Conservation (phyloP, 2,797 vertebrate genomes). For the Denticeps clupeoides region DNA sequence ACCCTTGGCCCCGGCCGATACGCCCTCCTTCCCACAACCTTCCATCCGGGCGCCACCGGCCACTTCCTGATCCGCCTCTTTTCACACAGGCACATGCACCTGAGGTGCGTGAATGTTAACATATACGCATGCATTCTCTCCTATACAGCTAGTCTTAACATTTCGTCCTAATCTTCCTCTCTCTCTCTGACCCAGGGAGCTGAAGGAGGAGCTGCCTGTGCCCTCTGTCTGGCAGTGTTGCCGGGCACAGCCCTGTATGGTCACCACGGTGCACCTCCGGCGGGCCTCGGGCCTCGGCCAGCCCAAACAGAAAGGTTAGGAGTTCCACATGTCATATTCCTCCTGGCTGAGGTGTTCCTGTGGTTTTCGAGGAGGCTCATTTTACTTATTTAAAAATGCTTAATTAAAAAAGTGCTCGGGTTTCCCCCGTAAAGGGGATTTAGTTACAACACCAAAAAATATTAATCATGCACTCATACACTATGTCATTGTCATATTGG, state of each 20-base stretch:
- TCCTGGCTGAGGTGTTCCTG: too few relatives aligned
- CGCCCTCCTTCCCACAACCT: slow-evolving; percentile 66
- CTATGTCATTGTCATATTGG: too few relatives aligned
- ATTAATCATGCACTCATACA: too few relatives aligned
- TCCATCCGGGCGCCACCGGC: slow-evolving; percentile 53
- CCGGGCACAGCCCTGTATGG: slow-evolving; percentile 44
- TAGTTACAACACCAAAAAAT: too few relatives aligned
- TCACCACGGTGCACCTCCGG: slow-evolving; percentile 62
- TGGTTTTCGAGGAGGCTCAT: too few relatives aligned
- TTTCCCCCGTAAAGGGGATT: too few relatives aligned
- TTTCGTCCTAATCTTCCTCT: background rate
- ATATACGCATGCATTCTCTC: background rate
- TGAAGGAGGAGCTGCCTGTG: slow-evolving; percentile 51
- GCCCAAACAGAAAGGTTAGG: slow-evolving; percentile 48
- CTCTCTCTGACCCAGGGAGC: slow-evolving; percentile 42
- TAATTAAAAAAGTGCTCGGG: too few relatives aligned
- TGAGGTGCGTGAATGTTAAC: slow-evolving; percentile 43
- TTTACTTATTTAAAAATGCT: too few relatives aligned
- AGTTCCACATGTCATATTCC: background rate
- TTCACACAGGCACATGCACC: slow-evolving; percentile 47
- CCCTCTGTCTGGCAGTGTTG: slow-evolving; percentile 53
- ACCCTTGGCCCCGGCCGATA: slow-evolving; percentile 53
- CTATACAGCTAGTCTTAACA: too few relatives aligned
- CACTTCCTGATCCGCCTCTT: slow-evolving; percentile 65
- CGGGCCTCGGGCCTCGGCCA: slow-evolving; percentile 50